Conservation (phyloP, 2,113 vertebrate species). For the Sus scrofa region DNA sequence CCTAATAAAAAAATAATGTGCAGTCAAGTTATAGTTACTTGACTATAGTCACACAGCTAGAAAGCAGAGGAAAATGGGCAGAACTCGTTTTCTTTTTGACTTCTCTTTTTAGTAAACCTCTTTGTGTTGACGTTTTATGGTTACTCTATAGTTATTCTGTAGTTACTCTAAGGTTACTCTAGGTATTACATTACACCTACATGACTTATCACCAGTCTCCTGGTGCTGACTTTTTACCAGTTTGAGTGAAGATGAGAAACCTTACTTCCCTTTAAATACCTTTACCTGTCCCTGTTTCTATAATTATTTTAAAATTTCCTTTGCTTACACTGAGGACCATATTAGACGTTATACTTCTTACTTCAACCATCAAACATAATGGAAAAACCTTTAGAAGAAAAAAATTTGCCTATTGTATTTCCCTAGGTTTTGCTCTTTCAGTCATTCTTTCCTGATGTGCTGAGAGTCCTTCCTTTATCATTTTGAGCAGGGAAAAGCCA, state of each 20-base stretch:
- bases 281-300: neutral
- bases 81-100: constrained; percentile 27
- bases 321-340: neutral
- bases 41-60: neutral
- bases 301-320: neutral
- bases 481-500: neutral
- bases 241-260: neutral
- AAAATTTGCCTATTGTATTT: neutral
- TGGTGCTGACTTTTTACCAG: neutral
- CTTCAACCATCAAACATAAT: neutral
- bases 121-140: neutral
- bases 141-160: neutral
- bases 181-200: rapidly evolving
- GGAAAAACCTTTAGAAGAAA: neutral
- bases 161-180: too few relatives aligned
- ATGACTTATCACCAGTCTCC: neutral
- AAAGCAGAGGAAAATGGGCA: neutral
- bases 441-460: neutral
- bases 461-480: neutral
- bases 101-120: neutral
- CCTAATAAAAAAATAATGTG: neutral
- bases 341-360: neutral
- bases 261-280: neutral
- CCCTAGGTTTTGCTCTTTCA: neutral
- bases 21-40: neutral